Evolutionary conservation across 2,113 vertebrate species (phyloP).

Genomic region (Muntiacus muntjak): DNA sequence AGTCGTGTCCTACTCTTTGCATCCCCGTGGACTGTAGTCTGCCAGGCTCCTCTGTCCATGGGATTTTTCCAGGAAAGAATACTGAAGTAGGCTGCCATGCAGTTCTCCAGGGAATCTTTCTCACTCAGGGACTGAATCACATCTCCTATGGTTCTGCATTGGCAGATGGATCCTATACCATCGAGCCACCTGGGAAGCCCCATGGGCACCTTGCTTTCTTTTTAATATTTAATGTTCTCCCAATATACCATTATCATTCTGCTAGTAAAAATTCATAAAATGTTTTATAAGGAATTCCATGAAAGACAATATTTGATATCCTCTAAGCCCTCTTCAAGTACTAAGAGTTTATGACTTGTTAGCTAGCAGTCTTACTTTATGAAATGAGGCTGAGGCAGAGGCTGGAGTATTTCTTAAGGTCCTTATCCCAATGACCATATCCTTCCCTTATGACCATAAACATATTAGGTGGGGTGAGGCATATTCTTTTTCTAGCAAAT

Average conservation of each 20-base stretch:
- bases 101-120: background rate
- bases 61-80: background rate
- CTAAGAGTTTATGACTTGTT: background rate
- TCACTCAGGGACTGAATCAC: background rate
- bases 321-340: background rate
- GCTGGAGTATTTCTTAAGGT: background rate
- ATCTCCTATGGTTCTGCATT: fast-evolving
- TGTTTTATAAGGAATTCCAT: background rate
- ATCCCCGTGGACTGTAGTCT: fast-evolving
- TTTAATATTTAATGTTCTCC: background rate
- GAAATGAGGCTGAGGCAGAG: background rate
- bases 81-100: background rate
- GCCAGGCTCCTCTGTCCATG: background rate
- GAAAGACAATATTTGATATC: background rate
- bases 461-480: background rate
- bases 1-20: background rate
- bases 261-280: background rate
- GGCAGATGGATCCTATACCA: background rate
- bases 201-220: background rate
- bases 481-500: background rate
- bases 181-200: background rate
- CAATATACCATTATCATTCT: background rate
- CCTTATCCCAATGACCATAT: background rate
- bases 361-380: background rate
- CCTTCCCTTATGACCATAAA: background rate